Evolutionary conservation across 2,888 invertebrate genomes (phyloP), one percentile per base, ranked within the genome.

Genomic region (Anagyrus pseudococci): DNA sequence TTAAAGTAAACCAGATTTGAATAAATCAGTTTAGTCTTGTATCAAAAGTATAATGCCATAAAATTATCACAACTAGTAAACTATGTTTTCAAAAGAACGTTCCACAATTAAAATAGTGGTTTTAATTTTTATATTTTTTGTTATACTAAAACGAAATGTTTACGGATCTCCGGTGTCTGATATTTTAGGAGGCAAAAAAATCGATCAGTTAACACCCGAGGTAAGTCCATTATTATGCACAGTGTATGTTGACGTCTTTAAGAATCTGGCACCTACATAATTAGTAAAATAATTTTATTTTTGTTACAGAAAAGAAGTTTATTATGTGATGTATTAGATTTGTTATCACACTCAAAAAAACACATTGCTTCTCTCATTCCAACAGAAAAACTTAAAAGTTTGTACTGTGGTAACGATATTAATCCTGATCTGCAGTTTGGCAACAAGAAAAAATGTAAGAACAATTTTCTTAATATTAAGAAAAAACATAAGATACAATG

Each of bases 291-390:
- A 17, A 23, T 2, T 23, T 23, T 3, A 23, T 10, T 25, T 29
- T 2, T 17, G 25, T 41, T 54, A 6, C 20, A 58, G 48, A 4
- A 15, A 29, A 8, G 20, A 33, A 23, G 25, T 2, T 25, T 48
- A 37, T 25, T 60, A 22, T 60, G 59, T 41, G 40, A 53, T 7
- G 13, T 54, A 25, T n/a, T 60, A n/a, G 53, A 54, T 19, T 15
- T 60, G 6, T 4, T 60, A 13, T 13, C 47, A n/a, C 7, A 25
- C 8, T 20, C 59, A 17, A 47, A 52, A 4, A 47, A 47, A 8
- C 26, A 47, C 2, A 25, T 26, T 2, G 3, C 2, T 25, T 17
- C 10, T 2, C 8, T 47, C 2, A 6, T 22, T 2, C 8, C 13
- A 13, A 22, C 53, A 0, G 13, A 53, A 15, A 22, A 17, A 1